Evolutionary conservation across 2,888 invertebrate species (phyloP).

Genomic region (Camponotus fellah): DNA sequence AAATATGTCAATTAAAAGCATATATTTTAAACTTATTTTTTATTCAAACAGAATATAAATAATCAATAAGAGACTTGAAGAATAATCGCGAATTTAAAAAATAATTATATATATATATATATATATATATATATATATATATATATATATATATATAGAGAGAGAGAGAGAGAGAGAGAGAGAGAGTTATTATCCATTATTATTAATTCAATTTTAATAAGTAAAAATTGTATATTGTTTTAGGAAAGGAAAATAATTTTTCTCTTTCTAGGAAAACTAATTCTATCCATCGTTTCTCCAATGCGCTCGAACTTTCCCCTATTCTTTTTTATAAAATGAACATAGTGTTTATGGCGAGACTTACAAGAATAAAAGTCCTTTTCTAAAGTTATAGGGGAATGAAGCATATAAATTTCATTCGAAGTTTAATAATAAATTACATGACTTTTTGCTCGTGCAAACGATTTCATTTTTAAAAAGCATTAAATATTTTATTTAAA

Average conservation of each 20-base stretch:
- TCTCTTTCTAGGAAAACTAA: neutral
- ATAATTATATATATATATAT: neutral
- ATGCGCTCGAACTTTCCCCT: neutral
- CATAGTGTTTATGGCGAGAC: neutral
- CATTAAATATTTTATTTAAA: constrained; percentile 11
- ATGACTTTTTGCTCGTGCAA: neutral
- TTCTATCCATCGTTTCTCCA: neutral
- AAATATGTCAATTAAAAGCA: neutral
- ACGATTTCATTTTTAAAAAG: neutral
- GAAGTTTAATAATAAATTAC: neutral
- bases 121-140: too few relatives aligned
- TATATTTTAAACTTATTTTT: neutral
- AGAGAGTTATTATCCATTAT: neutral
- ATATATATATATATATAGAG: too few relatives aligned
- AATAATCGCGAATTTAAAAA: neutral
- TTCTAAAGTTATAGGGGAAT: neutral
- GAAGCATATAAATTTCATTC: neutral
- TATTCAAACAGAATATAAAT: neutral
- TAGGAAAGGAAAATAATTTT: neutral
- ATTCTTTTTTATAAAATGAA: constrained; percentile 21
- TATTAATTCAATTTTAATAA: neutral
- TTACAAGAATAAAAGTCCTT: neutral
- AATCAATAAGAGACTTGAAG: neutral
- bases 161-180: neutral
- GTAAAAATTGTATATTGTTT: neutral